Evolutionary conservation across 2,888 invertebrate genomes (phyloP).

Genomic region (Bibio marci): DNA sequence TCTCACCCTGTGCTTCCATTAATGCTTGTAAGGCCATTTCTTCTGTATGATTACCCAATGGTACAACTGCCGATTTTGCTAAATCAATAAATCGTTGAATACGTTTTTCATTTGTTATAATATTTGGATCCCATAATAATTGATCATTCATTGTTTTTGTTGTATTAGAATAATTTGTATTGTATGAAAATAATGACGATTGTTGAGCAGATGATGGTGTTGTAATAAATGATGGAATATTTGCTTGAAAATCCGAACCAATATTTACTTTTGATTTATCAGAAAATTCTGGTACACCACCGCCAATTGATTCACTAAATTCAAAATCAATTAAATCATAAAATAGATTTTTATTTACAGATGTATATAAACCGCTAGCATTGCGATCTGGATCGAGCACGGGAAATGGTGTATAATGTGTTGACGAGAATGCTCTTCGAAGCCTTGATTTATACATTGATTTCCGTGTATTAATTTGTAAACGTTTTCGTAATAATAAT

Average conservation of each 20-base stretch:
- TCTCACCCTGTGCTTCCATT: constrained; percentile 72
- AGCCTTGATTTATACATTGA: constrained; percentile 4
- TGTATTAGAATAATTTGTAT: neutral
- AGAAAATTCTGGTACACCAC: constrained; percentile 21
- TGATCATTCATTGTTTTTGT: constrained; percentile 36
- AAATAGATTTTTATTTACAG: neutral
- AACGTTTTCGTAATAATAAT: constrained; percentile 31
- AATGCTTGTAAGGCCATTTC: constrained; percentile 85
- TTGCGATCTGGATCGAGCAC: constrained; percentile 82
- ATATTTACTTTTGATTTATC: constrained; percentile 68
- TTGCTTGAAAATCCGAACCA: constrained; percentile 73
- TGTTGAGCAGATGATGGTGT: constrained; percentile 22
- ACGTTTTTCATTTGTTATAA: constrained; percentile 33
- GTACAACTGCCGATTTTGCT: constrained; percentile 87
- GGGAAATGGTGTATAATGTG: constrained; percentile 80
- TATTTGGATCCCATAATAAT: constrained; percentile 75
- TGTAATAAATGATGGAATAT: constrained; percentile 37
- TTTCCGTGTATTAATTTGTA: constrained; percentile 12
- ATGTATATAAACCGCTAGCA: constrained; percentile 60
- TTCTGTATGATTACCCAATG: constrained; percentile 84
- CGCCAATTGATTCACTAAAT: constrained; percentile 18
- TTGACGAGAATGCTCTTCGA: constrained; percentile 27
- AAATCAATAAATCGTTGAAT: constrained; percentile 87
- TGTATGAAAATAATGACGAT: neutral
- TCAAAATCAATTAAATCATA: constrained; percentile 23